phyloP scores from a whole-genome alignment of 2,888 invertebrate species.

The Clanis bilineata region DNA sequence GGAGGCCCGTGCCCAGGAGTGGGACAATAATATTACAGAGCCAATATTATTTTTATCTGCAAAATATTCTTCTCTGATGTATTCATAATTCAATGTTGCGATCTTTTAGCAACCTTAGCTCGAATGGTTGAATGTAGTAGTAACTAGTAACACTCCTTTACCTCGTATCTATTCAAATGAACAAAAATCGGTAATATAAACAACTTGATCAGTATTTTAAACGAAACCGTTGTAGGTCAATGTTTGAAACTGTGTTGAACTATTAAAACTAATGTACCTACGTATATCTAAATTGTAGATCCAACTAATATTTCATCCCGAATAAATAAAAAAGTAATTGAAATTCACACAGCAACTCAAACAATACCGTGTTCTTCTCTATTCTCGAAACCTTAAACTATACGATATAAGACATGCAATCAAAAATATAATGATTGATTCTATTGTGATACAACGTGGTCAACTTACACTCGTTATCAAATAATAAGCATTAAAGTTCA shows the following conservation, averaged over 20 bases:
- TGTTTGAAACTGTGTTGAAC: not conserved
- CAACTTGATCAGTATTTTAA: conserved; percentile 14
- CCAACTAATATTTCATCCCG: not conserved
- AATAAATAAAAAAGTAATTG: not conserved
- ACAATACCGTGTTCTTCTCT: not conserved
- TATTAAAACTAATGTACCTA: not conserved
- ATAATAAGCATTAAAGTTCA: conserved; percentile 1
- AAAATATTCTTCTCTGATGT: not conserved
- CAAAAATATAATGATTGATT: not conserved
- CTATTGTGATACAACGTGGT: not conserved
- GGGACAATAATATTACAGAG: too few species aligned
- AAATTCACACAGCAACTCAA: not conserved
- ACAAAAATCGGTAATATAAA: conserved; percentile 2
- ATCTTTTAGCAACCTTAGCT: not conserved
- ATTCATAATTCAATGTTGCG: conserved; percentile 1
- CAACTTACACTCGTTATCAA: not conserved
- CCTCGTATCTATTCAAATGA: conserved; percentile 13
- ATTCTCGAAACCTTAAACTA: not conserved
- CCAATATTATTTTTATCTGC: too few species aligned
- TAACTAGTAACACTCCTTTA: conserved; percentile 10
- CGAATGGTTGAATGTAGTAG: not conserved
- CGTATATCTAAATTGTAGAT: not conserved
- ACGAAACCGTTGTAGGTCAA: not conserved
- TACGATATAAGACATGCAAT: not conserved
- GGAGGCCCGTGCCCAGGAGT: too few species aligned